Evolutionary conservation across 2,797 vertebrate genomes (phyloP).

Genomic region (Kryptolebias ocellatus): DNA sequence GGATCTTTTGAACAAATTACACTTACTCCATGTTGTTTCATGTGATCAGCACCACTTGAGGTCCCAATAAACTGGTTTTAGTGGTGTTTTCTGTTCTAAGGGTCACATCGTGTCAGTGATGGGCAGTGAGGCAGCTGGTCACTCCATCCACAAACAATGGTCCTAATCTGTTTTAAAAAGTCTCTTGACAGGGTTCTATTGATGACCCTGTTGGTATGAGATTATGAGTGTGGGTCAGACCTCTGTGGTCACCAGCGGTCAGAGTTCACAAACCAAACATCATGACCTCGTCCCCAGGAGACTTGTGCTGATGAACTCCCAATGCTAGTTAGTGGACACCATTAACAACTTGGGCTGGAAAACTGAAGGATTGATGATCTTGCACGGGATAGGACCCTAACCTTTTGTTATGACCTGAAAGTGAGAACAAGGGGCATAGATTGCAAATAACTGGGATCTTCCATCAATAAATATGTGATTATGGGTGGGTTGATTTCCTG

Average conservation of each 20-base stretch:
- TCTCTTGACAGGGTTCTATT: conserved; percentile 61
- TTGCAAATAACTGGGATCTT: conserved; percentile 2
- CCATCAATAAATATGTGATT: conserved; percentile 1
- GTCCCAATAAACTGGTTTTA: conserved; percentile 22
- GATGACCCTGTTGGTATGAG: conserved; percentile 67
- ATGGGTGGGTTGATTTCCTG: conserved; percentile 2
- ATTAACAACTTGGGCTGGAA: conserved; percentile 53
- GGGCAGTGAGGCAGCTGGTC: conserved; percentile 65
- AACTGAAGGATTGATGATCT: conserved; percentile 47
- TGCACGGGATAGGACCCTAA: conserved; percentile 15
- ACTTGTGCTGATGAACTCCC: conserved; percentile 59
- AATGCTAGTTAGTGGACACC: conserved; percentile 61
- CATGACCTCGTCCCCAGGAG: conserved; percentile 73
- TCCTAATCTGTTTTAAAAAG: conserved; percentile 71
- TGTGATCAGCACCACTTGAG: conserved; percentile 19
- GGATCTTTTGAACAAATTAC: not conserved
- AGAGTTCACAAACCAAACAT: conserved; percentile 65
- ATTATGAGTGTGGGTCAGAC: conserved; percentile 74
- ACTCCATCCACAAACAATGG: conserved; percentile 71
- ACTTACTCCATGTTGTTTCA: not conserved
- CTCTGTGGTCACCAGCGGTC: conserved; percentile 62
- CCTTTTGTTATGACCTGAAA: conserved; percentile 4
- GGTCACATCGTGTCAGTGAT: conserved; percentile 60
- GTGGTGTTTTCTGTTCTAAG: conserved; percentile 48
- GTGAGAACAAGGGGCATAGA: not conserved